Conservation (phyloP, 2,888 invertebrate species). For the Acrobasis suavella region DNA sequence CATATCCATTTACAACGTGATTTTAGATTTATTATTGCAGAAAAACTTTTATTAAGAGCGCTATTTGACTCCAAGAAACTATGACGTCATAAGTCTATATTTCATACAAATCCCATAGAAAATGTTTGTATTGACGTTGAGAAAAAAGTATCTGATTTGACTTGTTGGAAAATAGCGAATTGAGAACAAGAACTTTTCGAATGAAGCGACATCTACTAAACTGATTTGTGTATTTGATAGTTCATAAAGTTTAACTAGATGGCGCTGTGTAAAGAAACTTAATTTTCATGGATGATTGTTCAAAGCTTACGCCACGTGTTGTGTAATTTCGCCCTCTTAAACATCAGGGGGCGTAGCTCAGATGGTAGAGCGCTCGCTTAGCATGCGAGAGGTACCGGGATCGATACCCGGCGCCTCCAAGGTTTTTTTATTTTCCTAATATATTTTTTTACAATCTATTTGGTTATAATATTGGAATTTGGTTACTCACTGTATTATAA, state of each 20-base stretch:
- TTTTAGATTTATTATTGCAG: too few species aligned
- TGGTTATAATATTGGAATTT: not conserved
- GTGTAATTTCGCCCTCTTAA: not conserved
- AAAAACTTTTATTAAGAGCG: too few species aligned
- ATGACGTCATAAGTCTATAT: too few species aligned
- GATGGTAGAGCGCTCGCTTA: slow-evolving; percentile 83
- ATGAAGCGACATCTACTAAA: not conserved
- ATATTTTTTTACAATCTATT: not conserved
- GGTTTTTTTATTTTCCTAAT: slow-evolving; percentile 3
- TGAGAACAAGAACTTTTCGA: not conserved
- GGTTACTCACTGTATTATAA: too few species aligned
- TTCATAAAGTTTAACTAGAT: not conserved
- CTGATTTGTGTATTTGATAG: not conserved
- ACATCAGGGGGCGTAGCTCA: slow-evolving; percentile 78
- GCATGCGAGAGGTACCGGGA: slow-evolving; percentile 80
- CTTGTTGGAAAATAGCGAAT: too few species aligned
- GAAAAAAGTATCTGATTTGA: too few species aligned
- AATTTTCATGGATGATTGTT: not conserved
- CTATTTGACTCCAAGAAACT: too few species aligned
- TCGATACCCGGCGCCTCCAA: slow-evolving; percentile 64
- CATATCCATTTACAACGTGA: too few species aligned
- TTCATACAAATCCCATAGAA: too few species aligned
- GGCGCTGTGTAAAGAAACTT: not conserved
- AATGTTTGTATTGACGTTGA: too few species aligned
- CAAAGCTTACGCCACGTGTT: not conserved